Percentiles rank a stretch among this genome's conserved stretches.
Evolutionary conservation across 2,797 vertebrate species (phyloP).

Genomic region (Spinus olivaceus): DNA sequence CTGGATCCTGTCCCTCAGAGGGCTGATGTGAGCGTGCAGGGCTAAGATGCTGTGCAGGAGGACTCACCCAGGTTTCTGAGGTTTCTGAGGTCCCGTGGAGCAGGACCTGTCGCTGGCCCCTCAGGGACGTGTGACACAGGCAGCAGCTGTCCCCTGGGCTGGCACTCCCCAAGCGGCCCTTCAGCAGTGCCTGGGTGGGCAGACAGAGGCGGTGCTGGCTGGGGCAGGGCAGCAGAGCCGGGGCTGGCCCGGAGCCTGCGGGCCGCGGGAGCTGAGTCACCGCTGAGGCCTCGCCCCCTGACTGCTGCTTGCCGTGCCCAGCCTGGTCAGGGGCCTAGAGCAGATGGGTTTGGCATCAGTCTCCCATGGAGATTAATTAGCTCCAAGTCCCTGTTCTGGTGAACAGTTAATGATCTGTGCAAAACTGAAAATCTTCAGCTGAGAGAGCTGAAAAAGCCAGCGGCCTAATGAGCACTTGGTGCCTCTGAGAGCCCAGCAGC

Average conservation of each 20-base stretch:
- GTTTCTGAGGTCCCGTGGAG: neutral
- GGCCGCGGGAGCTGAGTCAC: neutral
- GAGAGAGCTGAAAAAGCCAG: neutral
- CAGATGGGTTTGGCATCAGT: neutral
- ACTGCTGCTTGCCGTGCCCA: rapidly evolving
- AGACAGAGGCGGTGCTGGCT: neutral
- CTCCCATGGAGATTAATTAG: neutral
- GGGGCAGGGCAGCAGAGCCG: neutral
- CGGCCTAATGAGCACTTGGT: neutral
- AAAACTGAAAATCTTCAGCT: neutral
- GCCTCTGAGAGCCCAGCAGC: neutral
- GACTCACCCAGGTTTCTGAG: neutral
- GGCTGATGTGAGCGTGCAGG: neutral
- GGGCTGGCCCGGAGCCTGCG: neutral
- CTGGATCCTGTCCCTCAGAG: neutral
- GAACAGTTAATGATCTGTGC: neutral
- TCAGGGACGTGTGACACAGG: rapidly evolving
- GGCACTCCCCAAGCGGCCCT: neutral
- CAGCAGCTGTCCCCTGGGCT: rapidly evolving
- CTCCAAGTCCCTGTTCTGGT: neutral
- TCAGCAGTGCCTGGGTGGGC: rapidly evolving
- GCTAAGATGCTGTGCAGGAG: neutral
- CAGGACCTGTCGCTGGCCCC: neutral
- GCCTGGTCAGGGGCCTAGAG: neutral
- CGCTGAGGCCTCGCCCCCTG: neutral